phyloP scores from a whole-genome alignment of 2,797 vertebrate species.

The Onychomys torridus region DNA sequence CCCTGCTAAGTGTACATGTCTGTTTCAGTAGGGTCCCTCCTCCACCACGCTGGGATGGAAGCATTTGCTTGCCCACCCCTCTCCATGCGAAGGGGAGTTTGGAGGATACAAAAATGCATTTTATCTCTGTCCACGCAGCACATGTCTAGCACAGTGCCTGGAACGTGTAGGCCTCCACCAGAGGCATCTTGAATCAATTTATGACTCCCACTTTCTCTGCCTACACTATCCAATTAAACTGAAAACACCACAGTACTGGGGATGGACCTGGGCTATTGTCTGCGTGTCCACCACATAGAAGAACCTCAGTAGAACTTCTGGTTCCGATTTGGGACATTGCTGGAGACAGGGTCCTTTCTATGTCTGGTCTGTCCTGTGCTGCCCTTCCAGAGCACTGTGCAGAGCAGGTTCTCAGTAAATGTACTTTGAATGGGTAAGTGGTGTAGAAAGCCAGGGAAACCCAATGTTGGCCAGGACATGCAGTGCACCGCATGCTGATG shows the following conservation, averaged over 20 bases:
- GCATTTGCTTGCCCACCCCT: not conserved
- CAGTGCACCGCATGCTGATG: not conserved
- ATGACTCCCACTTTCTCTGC: not conserved
- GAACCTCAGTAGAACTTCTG: not conserved
- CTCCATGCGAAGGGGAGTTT: not conserved
- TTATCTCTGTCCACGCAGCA: not conserved
- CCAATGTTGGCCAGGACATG: not conserved
- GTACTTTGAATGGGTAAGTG: not conserved
- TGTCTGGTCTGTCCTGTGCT: not conserved
- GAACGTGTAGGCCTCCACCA: not conserved
- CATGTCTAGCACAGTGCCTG: not conserved
- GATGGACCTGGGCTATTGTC: not conserved
- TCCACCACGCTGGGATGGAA: not conserved
- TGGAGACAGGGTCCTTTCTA: not conserved
- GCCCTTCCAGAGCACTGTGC: not conserved
- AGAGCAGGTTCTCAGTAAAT: not conserved
- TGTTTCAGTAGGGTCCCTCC: not conserved
- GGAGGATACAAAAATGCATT: not conserved
- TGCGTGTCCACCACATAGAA: not conserved
- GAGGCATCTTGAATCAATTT: slow-evolving; percentile 12
- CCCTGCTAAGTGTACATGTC: not conserved
- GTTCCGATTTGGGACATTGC: not conserved
- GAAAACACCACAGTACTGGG: not conserved
- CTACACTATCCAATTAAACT: not conserved
- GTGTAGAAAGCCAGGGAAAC: not conserved